Conservation (phyloP, 2,113 vertebrate genomes). For the Charina bottae region DNA sequence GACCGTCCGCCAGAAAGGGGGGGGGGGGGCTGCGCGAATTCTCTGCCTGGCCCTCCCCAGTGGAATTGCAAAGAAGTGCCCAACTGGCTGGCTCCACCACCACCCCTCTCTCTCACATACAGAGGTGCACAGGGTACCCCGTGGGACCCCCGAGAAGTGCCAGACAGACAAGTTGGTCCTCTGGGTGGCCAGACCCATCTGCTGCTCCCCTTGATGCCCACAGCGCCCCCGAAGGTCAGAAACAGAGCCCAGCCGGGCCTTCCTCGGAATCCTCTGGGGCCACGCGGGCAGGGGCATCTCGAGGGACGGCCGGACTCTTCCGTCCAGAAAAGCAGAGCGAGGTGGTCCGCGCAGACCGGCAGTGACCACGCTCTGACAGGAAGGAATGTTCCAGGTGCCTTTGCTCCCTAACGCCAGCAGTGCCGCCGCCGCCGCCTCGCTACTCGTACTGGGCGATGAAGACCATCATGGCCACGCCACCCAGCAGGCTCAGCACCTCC, state of each 20-base stretch:
- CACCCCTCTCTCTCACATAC: fast-evolving
- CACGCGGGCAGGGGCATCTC: too few species aligned
- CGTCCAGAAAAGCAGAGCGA: too few species aligned
- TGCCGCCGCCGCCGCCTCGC: fast-evolving
- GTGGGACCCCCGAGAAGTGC: background rate
- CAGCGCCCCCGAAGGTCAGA: background rate
- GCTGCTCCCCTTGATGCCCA: background rate
- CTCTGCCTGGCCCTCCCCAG: background rate
- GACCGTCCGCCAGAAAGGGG: background rate
- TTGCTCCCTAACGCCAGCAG: fast-evolving
- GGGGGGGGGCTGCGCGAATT: background rate
- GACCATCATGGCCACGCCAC: slow-evolving; percentile 91
- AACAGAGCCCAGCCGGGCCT: background rate
- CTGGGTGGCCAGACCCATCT: background rate
- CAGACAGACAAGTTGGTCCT: background rate
- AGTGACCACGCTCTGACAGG: background rate
- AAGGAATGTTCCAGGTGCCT: background rate
- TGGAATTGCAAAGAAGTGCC: background rate
- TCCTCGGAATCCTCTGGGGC: background rate
- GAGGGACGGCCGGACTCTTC: background rate
- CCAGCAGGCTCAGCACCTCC: slow-evolving; percentile 86
- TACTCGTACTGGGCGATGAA: slow-evolving; percentile 88
- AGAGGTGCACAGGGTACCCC: background rate
- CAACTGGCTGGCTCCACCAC: background rate
- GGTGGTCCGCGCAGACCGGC: too few species aligned